Evolutionary conservation across 2,113 vertebrate genomes (phyloP).

Genomic region (Acrocephalus arundinaceus): DNA sequence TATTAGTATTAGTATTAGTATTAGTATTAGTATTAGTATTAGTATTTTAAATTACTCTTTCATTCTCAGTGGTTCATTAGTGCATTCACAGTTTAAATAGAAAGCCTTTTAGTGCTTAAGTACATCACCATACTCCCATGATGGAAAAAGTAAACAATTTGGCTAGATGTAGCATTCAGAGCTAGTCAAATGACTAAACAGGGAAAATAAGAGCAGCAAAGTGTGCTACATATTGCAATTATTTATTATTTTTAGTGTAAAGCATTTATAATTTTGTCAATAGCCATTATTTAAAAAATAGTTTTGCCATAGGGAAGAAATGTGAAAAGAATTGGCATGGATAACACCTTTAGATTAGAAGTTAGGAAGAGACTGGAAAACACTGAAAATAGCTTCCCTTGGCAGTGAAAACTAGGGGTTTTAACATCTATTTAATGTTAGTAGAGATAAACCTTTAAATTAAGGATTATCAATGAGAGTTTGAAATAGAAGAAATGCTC

Average conservation of each 20-base stretch:
- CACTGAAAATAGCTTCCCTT: neutral
- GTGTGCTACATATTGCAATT: neutral
- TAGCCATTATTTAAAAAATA: neutral
- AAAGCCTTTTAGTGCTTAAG: neutral
- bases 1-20: neutral
- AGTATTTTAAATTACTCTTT: neutral
- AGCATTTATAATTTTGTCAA: neutral
- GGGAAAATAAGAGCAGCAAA: neutral
- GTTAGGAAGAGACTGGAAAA: neutral
- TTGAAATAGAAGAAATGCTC: neutral
- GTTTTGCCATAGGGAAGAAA: neutral
- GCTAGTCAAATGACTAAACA: neutral
- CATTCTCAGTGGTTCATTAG: neutral
- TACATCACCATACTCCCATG: accelerated
- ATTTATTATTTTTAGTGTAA: neutral
- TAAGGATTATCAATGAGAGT: neutral
- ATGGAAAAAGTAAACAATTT: neutral
- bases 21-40: neutral
- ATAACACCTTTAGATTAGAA: neutral
- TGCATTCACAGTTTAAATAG: neutral
- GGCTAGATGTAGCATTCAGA: neutral
- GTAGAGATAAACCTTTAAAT: neutral
- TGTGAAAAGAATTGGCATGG: neutral
- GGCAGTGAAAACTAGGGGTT: neutral
- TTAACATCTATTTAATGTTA: neutral